These are phyloP conservation scores for Muscidifurax raptorellus DNA, from an alignment of 1,140 invertebrate genomes.

Conservation along the genomic window DNA sequence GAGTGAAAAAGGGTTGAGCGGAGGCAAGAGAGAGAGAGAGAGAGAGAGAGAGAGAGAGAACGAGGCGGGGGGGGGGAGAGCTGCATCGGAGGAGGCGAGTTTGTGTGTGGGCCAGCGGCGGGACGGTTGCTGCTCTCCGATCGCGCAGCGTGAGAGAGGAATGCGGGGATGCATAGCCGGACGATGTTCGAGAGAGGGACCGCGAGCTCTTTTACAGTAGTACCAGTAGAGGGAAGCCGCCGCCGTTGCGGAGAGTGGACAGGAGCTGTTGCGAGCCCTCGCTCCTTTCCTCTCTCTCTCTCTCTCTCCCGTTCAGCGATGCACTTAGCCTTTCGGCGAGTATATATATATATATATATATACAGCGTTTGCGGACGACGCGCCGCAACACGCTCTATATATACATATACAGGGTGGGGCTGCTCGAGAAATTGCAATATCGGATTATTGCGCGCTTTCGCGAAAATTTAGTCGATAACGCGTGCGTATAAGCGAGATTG, in stretches of 20 bases:
- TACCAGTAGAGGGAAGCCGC: background rate
- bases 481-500: too few species aligned
- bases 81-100: conserved; percentile 55
- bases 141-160: conserved; percentile 72
- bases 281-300: conserved; percentile 6
- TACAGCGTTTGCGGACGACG: background rate
- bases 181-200: conserved; percentile 57
- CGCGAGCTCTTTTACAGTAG: background rate
- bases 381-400: too few species aligned
- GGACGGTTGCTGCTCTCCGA: conserved; percentile 40
- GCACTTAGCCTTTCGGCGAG: background rate
- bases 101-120: conserved; percentile 59
- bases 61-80: conserved; percentile 27
- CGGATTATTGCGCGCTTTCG: too few species aligned
- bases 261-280: background rate
- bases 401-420: too few species aligned
- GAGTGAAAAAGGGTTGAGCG: conserved; percentile 41
- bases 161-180: conserved; percentile 70
- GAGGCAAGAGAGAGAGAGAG: conserved; percentile 29
- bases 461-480: too few species aligned
- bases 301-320: background rate
- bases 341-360: background rate
- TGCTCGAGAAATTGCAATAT: too few species aligned
- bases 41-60: conserved; percentile 37
- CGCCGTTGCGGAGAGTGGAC: background rate